Base-by-base conservation (phyloP, 2,797 vertebrate species). In the Sparidentex hasta region DNA sequence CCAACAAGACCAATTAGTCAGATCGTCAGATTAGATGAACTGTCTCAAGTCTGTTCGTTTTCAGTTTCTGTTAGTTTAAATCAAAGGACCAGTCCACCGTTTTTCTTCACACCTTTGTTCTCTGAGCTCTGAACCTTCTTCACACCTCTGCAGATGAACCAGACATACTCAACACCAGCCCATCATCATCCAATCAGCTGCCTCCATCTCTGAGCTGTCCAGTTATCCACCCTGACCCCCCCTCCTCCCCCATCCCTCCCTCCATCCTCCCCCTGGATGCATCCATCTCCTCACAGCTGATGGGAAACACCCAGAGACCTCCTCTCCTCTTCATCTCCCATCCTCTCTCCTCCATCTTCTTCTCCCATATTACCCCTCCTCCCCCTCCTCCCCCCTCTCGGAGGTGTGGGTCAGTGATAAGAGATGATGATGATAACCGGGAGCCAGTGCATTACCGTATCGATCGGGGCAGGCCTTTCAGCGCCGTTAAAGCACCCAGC, bases 391-490 rank as follows among this genome's bases (percentile, higher is more conserved):
- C 16, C 21, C 23, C 25, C 54, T 8, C 52, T 48, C 17, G 4
- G 86, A 88, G 90, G 88, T 86, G 87, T 84, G 84, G 81, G 85
- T 83, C 88, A 80, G 87, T 87, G 91, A 92, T 92, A 92, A 92
- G 90, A 86, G 90, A 92, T 91, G 87, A 92, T 92, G 89, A 90
- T 87, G 90, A 90, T 89, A 90, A 90, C 86, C 69, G 72, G 87
- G 84, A 90, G 87, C 63, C 85, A 85, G 83, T 88, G 88, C 89
- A 91, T 93, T 89, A 90, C 80, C 21, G 81, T 63, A 92, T 93
- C 82, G 91, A 93, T 92, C 77, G 57, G 70, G 71, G 27, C 74
- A 72, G 86, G 79, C 81, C 90, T 91, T 87, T 91, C 90, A 88
- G 90, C 74, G 73, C 86, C 75, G 89, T 66, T 89, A 88, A 90